A percentile compares a stretch with the other conserved stretches of the same genome.
Conservation (phyloP, 2,797 vertebrate species). For the Hydrocynus forskahlii region DNA sequence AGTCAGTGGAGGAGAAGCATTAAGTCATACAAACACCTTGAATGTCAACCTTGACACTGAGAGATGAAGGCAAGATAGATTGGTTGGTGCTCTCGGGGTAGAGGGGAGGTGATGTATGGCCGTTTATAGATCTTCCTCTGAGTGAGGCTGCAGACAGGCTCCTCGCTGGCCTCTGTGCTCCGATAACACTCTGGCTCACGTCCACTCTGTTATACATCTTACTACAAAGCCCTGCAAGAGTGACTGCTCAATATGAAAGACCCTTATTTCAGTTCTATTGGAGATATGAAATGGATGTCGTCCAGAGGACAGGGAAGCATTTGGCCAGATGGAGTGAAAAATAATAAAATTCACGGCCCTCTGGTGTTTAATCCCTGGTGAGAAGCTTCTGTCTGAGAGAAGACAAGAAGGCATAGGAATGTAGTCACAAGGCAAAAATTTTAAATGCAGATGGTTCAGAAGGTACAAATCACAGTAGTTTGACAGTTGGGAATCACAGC, state of each 20-base stretch:
- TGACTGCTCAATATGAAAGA: constrained; percentile 57
- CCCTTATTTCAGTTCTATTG: constrained; percentile 53
- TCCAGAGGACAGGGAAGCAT: constrained; percentile 36
- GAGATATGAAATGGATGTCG: constrained; percentile 47
- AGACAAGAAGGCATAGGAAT: neutral
- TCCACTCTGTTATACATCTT: constrained; percentile 49
- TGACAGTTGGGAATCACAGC: neutral
- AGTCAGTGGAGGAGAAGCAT: constrained; percentile 72
- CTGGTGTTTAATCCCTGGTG: constrained; percentile 56
- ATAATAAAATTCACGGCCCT: constrained; percentile 56
- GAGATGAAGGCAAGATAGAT: constrained; percentile 70
- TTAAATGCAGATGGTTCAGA: neutral
- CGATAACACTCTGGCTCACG: constrained; percentile 46
- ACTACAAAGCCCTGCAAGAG: constrained; percentile 53
- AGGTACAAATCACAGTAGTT: neutral
- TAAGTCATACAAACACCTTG: constrained; percentile 83
- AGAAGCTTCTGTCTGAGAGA: constrained; percentile 26
- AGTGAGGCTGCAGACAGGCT: constrained; percentile 55
- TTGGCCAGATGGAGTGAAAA: constrained; percentile 44
- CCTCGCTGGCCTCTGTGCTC: constrained; percentile 31
- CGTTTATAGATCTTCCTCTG: constrained; percentile 55
- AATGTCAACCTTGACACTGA: constrained; percentile 78
- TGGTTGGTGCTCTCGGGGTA: constrained; percentile 56
- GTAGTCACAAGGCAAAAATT: neutral
- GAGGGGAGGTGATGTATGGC: constrained; percentile 55